Conservation (phyloP, 1,140 invertebrate genomes). For the Cyclina sinensis region DNA sequence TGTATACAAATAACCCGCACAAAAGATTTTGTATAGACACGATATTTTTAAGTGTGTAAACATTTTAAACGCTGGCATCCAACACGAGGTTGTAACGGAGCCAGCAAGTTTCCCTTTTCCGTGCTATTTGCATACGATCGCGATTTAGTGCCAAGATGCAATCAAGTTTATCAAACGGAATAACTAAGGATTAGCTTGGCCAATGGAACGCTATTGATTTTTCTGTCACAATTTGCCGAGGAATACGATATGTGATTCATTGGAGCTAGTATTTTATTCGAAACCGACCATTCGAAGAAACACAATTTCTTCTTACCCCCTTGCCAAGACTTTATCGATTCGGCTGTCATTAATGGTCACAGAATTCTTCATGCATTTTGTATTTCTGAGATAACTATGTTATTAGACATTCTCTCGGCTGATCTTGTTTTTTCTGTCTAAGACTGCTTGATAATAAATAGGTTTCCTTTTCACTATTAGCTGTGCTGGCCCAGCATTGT, state of each 20-base stretch:
- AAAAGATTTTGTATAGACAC: too few species aligned
- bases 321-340: background rate
- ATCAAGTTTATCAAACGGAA: conserved; percentile 35
- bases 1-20: too few species aligned
- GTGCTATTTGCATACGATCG: background rate
- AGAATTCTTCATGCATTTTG: background rate
- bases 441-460: background rate
- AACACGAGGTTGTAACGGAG: background rate
- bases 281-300: conserved; percentile 34
- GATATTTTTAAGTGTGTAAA: too few species aligned
- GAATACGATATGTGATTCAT: conserved; percentile 27
- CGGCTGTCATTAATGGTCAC: background rate
- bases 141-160: conserved; percentile 23
- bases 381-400: background rate
- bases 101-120: background rate
- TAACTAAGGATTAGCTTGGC: background rate
- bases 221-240: conserved; percentile 28
- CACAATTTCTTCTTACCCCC: conserved; percentile 4
- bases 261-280: conserved; percentile 45
- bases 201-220: conserved; percentile 40
- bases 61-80: too few species aligned
- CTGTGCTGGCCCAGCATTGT: too few species aligned
- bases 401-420: background rate
- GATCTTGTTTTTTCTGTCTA: background rate
- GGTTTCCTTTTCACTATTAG: background rate